Base-by-base conservation (phyloP, 64 coral and sea anemone species). In the Acropora yongei region DNA sequence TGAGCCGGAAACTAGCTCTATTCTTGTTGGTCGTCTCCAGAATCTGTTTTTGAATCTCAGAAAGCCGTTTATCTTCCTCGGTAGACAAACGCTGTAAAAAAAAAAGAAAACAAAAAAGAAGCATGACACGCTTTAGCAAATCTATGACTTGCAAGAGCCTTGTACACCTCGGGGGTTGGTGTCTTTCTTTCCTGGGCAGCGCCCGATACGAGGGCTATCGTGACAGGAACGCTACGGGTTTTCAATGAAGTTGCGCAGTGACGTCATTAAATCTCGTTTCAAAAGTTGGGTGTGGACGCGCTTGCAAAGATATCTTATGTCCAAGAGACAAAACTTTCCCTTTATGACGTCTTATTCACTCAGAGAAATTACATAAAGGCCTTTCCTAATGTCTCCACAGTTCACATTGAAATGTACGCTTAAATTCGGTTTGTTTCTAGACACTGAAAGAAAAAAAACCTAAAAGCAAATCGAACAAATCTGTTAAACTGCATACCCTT, bases 41-140 rank as follows among this genome's bases (percentile, higher is more conserved):
- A 50, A 99, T 99, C 78, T 99, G 91, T 61, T 94, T 99, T 55
- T 99, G 97, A 50, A 99, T 99, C 88, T 99, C 92, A 66, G 83
- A 91, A 49, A 99, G 74, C 7, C 97, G 51, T 57, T 96, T 99
- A 49, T 99, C 97, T 80, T 99, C 97, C 84, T 99, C 97, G 45
- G 89, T 46, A n/a, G 91, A 85, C 10, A 89, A 83, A 80, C 87
- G 89, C 96, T 98, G 44, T 81, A 84, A 44, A 68, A 61, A 11
- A 9, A 8, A 66, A 66, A 2, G 39, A 20, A 20, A 14, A 8
- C 4, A 5, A 20, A 71, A 0, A 55, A 7, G 0, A 55, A 10
- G 51, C 10, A 10, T 5, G 5, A 55, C 1, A 55, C 51, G 5
- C 8, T 53, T 55, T 10, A 7, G 51, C 5, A 55, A 55, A 55